Evolutionary conservation across 2,797 vertebrate species (phyloP), one percentile per base, ranked within the genome.

Genomic region (Mycteria americana): DNA sequence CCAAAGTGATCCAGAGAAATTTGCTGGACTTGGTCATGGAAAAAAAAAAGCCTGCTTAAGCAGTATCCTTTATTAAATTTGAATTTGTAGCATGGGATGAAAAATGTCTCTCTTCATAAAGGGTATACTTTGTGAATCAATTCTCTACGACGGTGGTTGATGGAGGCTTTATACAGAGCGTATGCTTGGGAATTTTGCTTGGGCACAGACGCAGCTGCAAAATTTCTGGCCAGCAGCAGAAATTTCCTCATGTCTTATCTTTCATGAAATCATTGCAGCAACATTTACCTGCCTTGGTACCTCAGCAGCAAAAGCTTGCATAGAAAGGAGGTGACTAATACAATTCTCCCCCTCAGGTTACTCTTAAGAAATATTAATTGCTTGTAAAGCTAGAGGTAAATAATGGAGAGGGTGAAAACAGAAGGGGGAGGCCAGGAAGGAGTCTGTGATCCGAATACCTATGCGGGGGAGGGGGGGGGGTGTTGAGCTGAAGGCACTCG

Each of bases 401-500:
- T 89, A 89, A 65, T 18, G 16, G 48, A 73, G 41, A 57, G 28
- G 9, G 5, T 75, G 50, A 73, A 63, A 84, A 81, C 45, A 31
- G 50, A 53, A 57, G 11, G 25, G 13, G 50, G n/a, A 51, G 23
- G 24, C 30, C 39, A 22, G n/a, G 35, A 70, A 21, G 13, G 33
- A 50, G 25, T 17, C 77, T 92, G 57, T 48, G 25, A 43, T 69
- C 46, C 65, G 57, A 30, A 33, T 37, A 46, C 15, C 16, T 41
- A 22, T 2, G 0, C 0, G 10, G 35, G 9, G 2, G 35, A 27
- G 10, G 19, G 16, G 53, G 18, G 3, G 37, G 37, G 37, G 37
- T 39, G 18, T 13, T 80, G 69, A 57, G 62, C 62, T 84, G 54
- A 43, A 73, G 57, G 48, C 18, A 8, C 9, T 37, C 18, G 16